These are phyloP conservation scores for Zingel zingel DNA, from an alignment of 2,113 vertebrate species.

Conservation along the genomic window DNA sequence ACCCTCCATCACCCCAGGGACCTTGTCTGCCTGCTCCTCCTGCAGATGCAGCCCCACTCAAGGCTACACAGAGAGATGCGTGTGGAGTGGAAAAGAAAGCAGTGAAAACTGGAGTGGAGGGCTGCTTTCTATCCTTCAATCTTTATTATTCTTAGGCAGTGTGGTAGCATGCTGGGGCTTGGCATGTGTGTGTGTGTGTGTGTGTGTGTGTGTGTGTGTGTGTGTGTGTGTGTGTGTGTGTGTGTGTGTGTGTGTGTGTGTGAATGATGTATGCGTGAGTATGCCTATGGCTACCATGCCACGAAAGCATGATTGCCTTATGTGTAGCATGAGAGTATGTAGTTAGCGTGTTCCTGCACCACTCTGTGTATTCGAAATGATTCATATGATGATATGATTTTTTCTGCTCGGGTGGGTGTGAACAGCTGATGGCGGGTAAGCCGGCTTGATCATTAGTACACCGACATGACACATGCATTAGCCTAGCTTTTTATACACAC, in stretches of 20 bases:
- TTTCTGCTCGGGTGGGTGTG: constrained; percentile 61
- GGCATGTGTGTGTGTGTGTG: background rate
- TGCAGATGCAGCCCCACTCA: constrained; percentile 59
- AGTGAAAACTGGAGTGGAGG: constrained; percentile 23
- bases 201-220: constrained; percentile 11
- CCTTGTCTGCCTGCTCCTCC: constrained; percentile 53
- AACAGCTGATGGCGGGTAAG: constrained; percentile 61
- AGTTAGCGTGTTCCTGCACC: constrained; percentile 31
- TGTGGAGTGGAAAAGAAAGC: constrained; percentile 22
- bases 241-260: too few relatives aligned
- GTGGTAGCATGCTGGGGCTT: constrained; percentile 22
- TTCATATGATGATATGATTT: constrained; percentile 34
- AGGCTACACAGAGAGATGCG: constrained; percentile 39
- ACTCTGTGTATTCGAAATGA: constrained; percentile 24
- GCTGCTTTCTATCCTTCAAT: constrained; percentile 59
- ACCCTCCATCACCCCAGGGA: constrained; percentile 50
- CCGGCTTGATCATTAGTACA: constrained; percentile 61
- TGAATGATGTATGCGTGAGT: constrained; percentile 29
- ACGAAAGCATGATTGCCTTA: constrained; percentile 26
- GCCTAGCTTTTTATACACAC: constrained; percentile 28
- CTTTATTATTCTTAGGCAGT: constrained; percentile 55
- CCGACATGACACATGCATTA: constrained; percentile 58
- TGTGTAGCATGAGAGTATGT: constrained; percentile 37
- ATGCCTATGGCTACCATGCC: constrained; percentile 19
- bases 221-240: constrained; percentile 3